Percentiles rank a stretch among this genome's conserved stretches.
Evolutionary conservation across 2,113 vertebrate species (phyloP).

Genomic region (Hemiscyllium ocellatum): DNA sequence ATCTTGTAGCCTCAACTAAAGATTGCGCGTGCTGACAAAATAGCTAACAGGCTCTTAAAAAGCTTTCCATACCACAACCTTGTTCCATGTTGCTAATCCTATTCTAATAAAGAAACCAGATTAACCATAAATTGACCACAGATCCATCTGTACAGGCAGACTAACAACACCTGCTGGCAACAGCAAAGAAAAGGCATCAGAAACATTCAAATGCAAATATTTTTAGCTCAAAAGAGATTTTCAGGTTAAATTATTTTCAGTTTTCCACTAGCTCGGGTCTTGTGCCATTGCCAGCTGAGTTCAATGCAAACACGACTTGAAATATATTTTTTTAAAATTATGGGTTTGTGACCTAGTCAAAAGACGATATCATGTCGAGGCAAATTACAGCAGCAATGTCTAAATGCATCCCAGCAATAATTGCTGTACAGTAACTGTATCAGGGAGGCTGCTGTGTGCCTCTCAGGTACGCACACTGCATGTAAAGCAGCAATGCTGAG

Average conservation of each 20-base stretch:
- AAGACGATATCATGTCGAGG: conserved; percentile 55
- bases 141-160: not conserved
- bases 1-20: not conserved
- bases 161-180: no score
- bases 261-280: not conserved
- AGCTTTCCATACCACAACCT: not conserved
- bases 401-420: conserved; percentile 54
- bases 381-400: conserved; percentile 54
- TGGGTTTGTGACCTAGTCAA: conserved; percentile 54
- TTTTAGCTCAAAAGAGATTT: conserved; percentile 39
- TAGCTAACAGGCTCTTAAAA: conserved; percentile 10
- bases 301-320: conserved; percentile 17
- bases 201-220: conserved; percentile 39
- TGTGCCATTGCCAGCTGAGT: conserved; percentile 19
- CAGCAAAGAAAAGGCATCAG: not conserved
- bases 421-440: conserved; percentile 52
- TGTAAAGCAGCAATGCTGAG: conserved; percentile 57
- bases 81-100: not conserved
- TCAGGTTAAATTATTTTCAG: conserved; percentile 37
- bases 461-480: conserved; percentile 58
- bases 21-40: conserved; percentile 2
- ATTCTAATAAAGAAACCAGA: not conserved
- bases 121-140: not conserved
- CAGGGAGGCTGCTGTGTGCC: conserved; percentile 56
- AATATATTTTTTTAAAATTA: conserved; percentile 36